A percentile compares a stretch with the other conserved stretches of the same genome.
Evolutionary conservation across 2,888 invertebrate genomes (phyloP).

Genomic region (Eurois occulta): DNA sequence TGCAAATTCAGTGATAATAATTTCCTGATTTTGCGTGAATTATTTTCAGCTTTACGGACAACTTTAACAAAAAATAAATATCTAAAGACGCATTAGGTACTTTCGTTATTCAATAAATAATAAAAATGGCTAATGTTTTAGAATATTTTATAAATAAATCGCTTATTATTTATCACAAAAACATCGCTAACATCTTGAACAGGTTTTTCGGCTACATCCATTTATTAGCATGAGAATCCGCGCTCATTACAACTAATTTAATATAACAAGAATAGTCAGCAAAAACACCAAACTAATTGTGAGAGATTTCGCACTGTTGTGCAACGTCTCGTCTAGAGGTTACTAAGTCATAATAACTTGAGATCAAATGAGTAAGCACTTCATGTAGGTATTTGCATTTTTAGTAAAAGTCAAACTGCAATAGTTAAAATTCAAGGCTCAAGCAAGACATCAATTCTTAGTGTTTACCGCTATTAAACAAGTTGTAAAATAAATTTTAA

Average conservation of each 20-base stretch:
- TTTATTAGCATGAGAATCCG: constrained; percentile 33
- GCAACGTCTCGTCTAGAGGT: constrained; percentile 17
- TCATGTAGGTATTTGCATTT: neutral
- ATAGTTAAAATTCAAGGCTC: constrained; percentile 3
- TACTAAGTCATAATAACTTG: constrained; percentile 12
- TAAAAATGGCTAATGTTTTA: neutral
- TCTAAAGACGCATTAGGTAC: neutral
- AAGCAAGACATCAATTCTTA: neutral
- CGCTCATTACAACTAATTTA: constrained; percentile 20
- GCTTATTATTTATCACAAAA: neutral
- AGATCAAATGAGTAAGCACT: neutral
- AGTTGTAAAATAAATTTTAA: neutral
- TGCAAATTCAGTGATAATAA: constrained; percentile 13
- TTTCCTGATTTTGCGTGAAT: constrained; percentile 18
- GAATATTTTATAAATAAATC: neutral
- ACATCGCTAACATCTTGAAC: neutral
- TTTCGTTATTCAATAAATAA: neutral
- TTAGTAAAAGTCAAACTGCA: neutral
- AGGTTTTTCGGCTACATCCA: constrained; percentile 10
- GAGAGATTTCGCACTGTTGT: constrained; percentile 17
- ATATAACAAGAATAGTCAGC: constrained; percentile 7
- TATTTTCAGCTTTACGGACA: constrained; percentile 14
- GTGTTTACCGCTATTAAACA: neutral
- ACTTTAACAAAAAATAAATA: neutral
- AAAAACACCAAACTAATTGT: constrained; percentile 29